A percentile compares a stretch with the other conserved stretches of the same genome.
Evolutionary conservation across 2,113 vertebrate genomes (phyloP).

Genomic region (Apeltes quadracus): DNA sequence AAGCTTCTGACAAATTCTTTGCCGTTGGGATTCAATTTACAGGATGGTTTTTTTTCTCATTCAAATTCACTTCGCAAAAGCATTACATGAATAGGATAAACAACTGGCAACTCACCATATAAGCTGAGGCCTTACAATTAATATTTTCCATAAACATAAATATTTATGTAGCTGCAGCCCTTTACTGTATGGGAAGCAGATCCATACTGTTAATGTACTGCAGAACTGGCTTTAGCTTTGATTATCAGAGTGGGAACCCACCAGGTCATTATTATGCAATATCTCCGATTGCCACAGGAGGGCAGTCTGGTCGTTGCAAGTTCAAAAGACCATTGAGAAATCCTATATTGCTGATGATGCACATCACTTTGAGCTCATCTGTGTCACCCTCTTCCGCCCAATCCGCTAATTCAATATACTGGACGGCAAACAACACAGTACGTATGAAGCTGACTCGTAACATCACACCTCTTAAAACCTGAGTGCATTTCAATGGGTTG

Average conservation of each 20-base stretch:
- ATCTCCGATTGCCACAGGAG: constrained; percentile 53
- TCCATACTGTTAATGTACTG: constrained; percentile 12
- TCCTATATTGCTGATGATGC: constrained; percentile 43
- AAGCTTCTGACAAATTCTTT: background rate
- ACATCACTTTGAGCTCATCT: constrained; percentile 50
- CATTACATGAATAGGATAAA: background rate
- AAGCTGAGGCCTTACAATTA: background rate
- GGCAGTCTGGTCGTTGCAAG: constrained; percentile 58
- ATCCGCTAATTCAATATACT: constrained; percentile 22
- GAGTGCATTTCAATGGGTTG: background rate
- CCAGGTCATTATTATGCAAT: constrained; percentile 23
- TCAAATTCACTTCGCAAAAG: background rate
- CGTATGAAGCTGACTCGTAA: constrained; percentile 17
- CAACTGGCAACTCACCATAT: background rate
- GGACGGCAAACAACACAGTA: constrained; percentile 33
- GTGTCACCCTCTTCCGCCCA: constrained; percentile 19
- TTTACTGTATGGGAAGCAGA: background rate
- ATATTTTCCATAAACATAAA: background rate
- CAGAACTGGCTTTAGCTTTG: constrained; percentile 23
- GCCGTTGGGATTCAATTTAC: background rate
- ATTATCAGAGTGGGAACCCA: constrained; percentile 11
- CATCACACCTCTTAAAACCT: background rate
- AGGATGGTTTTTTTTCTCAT: background rate
- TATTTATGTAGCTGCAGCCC: background rate
- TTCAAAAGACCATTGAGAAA: constrained; percentile 33